phyloP scores from a whole-genome alignment of 2,888 invertebrate species.

The Adelognathus sp. region DNA sequence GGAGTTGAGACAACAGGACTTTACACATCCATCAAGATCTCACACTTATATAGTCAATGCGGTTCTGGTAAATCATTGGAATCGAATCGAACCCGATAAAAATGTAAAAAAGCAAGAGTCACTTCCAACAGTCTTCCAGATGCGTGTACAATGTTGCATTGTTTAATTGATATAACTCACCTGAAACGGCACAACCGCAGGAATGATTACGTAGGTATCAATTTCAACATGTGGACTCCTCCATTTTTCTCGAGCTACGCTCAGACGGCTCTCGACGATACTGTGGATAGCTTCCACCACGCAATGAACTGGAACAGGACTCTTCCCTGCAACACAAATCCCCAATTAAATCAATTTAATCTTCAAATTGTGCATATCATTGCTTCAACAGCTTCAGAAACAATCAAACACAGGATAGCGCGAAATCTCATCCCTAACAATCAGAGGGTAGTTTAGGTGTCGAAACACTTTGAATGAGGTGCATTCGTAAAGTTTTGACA shows the following conservation, averaged over 20 bases:
- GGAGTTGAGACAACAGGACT: too few relatives aligned
- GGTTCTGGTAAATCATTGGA: too few relatives aligned
- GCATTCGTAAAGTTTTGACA: too few relatives aligned
- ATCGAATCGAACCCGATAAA: too few relatives aligned
- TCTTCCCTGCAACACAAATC: conserved; percentile 86
- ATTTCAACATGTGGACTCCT: conserved; percentile 91
- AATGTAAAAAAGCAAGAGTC: too few relatives aligned
- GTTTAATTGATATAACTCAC: conserved; percentile 60
- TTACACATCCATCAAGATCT: too few relatives aligned
- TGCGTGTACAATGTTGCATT: too few relatives aligned
- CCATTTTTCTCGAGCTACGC: conserved; percentile 85
- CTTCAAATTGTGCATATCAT: not conserved
- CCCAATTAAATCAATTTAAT: conserved; percentile 37
- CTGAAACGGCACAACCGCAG: conserved; percentile 93
- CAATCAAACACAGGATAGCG: not conserved
- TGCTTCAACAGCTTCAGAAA: not conserved
- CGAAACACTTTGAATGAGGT: not conserved
- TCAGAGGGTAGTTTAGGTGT: not conserved
- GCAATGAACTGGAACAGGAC: conserved; percentile 95
- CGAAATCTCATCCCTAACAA: not conserved
- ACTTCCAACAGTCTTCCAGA: too few relatives aligned
- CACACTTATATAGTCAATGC: too few relatives aligned
- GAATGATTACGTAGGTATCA: conserved; percentile 98
- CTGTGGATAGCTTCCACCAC: conserved; percentile 92
- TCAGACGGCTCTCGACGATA: conserved; percentile 85